These are phyloP conservation scores for Hippolais icterina DNA, from an alignment of 2,113 vertebrate genomes.

Conservation along the genomic window DNA sequence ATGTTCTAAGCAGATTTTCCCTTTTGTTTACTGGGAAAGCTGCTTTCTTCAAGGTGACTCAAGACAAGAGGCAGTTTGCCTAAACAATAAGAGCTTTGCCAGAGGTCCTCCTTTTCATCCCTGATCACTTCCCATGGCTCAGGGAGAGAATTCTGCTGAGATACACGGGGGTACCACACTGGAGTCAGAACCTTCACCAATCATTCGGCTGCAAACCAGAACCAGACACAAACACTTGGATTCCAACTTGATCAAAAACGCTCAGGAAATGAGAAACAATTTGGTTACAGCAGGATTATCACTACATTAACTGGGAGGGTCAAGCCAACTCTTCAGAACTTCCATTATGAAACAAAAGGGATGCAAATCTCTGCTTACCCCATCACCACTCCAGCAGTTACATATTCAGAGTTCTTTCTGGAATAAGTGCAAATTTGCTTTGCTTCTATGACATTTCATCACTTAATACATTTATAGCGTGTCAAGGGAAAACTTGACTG, in stretches of 20 bases:
- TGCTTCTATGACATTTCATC: constrained; percentile 44
- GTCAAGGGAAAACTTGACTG: constrained; percentile 38
- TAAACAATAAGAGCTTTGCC: background rate
- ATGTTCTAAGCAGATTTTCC: constrained; percentile 4
- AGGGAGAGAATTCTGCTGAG: background rate
- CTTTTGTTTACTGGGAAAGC: constrained; percentile 31
- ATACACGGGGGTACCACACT: background rate
- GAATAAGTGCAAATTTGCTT: constrained; percentile 39
- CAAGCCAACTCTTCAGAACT: background rate
- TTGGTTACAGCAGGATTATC: background rate
- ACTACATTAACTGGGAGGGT: background rate
- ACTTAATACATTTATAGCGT: constrained; percentile 40
- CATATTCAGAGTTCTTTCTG: constrained; percentile 32
- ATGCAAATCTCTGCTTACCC: background rate
- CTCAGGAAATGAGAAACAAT: background rate
- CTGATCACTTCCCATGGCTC: background rate
- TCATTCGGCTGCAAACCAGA: background rate
- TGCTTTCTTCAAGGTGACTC: constrained; percentile 42
- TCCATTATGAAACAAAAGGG: background rate
- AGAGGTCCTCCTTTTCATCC: background rate
- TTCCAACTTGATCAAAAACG: background rate
- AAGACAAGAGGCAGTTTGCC: background rate
- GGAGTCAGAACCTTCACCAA: background rate
- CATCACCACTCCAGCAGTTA: background rate
- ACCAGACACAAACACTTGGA: background rate